These are phyloP conservation scores for Aepyceros melampus DNA, from an alignment of 2,113 vertebrate species.

Conservation along the genomic window DNA sequence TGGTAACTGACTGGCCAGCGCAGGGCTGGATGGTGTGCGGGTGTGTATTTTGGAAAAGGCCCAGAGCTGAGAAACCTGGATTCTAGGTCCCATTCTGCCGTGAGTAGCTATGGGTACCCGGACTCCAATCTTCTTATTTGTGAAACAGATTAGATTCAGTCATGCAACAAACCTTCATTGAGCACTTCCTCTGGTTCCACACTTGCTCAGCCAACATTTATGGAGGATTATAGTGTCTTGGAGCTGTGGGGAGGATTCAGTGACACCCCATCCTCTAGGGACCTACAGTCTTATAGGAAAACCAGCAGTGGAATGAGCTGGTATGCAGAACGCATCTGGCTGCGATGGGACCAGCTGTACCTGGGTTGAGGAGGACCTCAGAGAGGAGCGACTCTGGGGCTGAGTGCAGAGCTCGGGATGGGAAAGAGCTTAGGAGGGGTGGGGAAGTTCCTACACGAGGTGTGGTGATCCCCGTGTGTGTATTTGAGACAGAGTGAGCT, in stretches of 20 bases:
- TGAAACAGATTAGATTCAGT: not conserved
- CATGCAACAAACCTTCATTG: not conserved
- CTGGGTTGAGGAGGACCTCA: not conserved
- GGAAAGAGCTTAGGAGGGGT: not conserved
- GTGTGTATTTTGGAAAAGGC: not conserved
- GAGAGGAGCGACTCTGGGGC: not conserved
- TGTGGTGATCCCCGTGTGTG: fast-evolving
- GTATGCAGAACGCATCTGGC: too few relatives aligned
- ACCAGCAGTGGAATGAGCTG: not conserved
- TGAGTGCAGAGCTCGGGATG: not conserved
- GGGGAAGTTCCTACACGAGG: too few relatives aligned
- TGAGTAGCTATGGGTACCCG: not conserved
- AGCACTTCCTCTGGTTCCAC: not conserved
- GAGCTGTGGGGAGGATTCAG: not conserved
- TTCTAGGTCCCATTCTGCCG: not conserved
- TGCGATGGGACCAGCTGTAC: not conserved
- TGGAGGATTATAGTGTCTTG: not conserved
- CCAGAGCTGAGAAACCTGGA: not conserved
- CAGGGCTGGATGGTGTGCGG: not conserved
- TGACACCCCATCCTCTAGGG: not conserved
- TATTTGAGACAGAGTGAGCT: not conserved
- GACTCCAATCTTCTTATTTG: not conserved
- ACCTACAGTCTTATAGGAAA: not conserved
- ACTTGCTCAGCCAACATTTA: not conserved
- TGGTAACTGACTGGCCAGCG: not conserved